These are phyloP conservation scores for Diglossa cyanea DNA, from an alignment of 2,797 vertebrate species.

Conservation along the genomic window DNA sequence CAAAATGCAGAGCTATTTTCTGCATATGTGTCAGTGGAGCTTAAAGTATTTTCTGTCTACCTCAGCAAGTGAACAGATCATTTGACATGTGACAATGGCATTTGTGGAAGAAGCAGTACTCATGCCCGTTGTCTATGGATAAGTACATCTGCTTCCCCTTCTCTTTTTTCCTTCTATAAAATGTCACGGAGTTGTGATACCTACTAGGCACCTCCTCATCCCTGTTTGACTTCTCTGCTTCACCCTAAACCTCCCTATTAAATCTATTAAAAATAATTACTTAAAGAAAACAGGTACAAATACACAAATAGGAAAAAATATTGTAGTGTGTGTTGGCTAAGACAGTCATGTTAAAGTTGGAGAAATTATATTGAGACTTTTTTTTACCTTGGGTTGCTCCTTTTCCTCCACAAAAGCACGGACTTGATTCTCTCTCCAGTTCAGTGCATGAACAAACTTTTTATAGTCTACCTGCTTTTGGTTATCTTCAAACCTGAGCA, in stretches of 20 bases:
- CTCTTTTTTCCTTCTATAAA: background rate
- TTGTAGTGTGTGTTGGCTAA: background rate
- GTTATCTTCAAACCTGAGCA: constrained; percentile 81
- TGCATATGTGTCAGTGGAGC: background rate
- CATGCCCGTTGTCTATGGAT: background rate
- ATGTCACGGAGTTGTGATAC: background rate
- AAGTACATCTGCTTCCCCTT: background rate
- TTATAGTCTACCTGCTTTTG: constrained; percentile 83
- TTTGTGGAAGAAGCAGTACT: background rate
- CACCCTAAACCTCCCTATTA: background rate
- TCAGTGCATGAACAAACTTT: constrained; percentile 80
- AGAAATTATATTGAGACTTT: background rate
- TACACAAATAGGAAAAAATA: background rate
- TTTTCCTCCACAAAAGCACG: constrained; percentile 54
- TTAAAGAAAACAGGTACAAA: background rate
- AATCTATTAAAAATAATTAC: background rate
- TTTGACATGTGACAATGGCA: background rate
- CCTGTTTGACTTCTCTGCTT: background rate
- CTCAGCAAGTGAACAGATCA: background rate
- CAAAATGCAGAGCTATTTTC: background rate
- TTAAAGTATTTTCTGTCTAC: background rate
- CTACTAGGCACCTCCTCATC: rapidly evolving
- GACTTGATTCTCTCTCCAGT: constrained; percentile 82
- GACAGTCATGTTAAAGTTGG: background rate
- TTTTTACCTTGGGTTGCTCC: constrained; percentile 79